Base-by-base conservation (phyloP, 2,797 vertebrate species). In the Chromis chromis region DNA sequence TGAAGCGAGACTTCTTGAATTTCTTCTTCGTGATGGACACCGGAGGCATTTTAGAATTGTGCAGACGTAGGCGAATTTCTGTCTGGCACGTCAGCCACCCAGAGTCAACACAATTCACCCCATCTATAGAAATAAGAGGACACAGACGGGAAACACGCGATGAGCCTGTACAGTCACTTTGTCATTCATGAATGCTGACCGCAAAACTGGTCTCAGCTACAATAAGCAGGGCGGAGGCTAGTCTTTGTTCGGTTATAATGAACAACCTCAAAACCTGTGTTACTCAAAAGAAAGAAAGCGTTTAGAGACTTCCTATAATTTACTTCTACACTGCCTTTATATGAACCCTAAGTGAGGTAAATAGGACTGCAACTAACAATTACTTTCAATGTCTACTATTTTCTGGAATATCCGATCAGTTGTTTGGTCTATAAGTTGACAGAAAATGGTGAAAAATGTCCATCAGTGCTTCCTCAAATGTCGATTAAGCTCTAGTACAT, bases 81-180 rank as follows among this genome's bases (percentile, higher is more conserved):
- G 97, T 97, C 89, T 99, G 98, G 90, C 97, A 97, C 0, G 98
- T 99, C 81, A 99, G 95, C 97, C 98, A 99, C 53, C 98, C 98
- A 39, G 94, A 93, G 94, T 99, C 98, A 74, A 98, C 85, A 87
- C 93, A 96, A 68, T 95, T 92, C 80, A 95, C 74, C 63, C 94
- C 95, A 89, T 96, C 98, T 99, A 81, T 7, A 70, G 52, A 73
- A 50, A 44, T n/a, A 3, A 22, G 17, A 69, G 58, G 46, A 55
- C 25, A 79, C 6, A 69, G 53, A 58, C 72, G 31, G 57, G 31
- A 74, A 42, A 62, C 28, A 3, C 22, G 46, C 33, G 27, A 65
- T 52, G 6, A 79, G 61, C 58, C 36, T 17, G 21, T 21, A 11
- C 6, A 31, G 12, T 6, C 13, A 22, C 49, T 78, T 53, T 65